Conservation (phyloP, 2,113 vertebrate species). For the Gasterosteus aculeatus region DNA sequence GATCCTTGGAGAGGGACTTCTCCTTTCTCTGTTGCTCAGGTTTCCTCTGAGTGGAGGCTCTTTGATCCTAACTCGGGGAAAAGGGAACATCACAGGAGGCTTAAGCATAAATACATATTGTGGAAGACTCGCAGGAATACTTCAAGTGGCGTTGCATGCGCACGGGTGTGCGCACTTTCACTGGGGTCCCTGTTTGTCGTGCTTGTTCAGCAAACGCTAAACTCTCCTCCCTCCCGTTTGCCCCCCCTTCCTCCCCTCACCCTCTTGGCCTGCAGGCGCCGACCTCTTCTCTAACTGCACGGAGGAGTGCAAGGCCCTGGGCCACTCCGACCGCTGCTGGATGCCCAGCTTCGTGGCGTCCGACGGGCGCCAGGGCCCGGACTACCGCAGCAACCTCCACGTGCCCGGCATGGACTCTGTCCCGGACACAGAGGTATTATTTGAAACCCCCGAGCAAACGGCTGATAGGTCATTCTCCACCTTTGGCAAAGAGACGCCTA, state of each 20-base stretch:
- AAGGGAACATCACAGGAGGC: conserved; percentile 16
- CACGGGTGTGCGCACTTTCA: too few species aligned
- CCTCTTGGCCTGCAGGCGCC: conserved; percentile 78
- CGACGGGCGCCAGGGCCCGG: conserved; percentile 93
- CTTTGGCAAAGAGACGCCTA: conserved; percentile 94
- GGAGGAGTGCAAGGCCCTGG: conserved; percentile 98
- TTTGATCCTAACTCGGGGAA: conserved; percentile 22
- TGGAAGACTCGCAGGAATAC: neutral
- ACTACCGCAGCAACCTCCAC: conserved; percentile 99
- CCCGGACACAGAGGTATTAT: conserved; percentile 98
- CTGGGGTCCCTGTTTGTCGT: neutral
- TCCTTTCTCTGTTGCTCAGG: neutral
- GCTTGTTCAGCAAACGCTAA: neutral
- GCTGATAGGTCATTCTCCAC: conserved; percentile 95
- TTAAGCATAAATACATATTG: conserved; percentile 19
- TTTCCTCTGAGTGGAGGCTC: neutral
- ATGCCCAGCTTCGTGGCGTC: conserved; percentile 97
- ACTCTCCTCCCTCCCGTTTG: neutral
- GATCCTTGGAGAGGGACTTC: neutral
- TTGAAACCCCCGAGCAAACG: conserved; percentile 89
- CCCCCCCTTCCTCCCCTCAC: neutral
- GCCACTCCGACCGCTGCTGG: conserved; percentile 99
- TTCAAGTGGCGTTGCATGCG: neutral
- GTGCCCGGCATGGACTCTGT: conserved; percentile 99
- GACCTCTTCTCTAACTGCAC: conserved; percentile 99